Base-by-base conservation (phyloP, 2,797 vertebrate species). In the Mycteria americana region DNA sequence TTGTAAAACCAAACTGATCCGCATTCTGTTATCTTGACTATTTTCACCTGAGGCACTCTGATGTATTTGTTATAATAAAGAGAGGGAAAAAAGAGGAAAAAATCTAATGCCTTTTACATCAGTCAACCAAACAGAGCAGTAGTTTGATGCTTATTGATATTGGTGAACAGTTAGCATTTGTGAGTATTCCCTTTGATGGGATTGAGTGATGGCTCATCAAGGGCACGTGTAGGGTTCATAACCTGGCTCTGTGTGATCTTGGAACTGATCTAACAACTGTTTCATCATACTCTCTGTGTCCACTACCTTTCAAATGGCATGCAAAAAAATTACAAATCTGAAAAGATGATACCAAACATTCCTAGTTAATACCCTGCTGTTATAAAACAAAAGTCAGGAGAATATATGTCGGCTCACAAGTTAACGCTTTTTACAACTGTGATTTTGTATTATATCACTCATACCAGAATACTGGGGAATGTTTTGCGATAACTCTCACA, bases 1-100 rank as follows among this genome's bases (percentile, higher is more conserved):
- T 57, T 79, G 69, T 82, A 93, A 92, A 97, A 88, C 70, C 67
- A 79, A 95, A 86, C n/a, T 30, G 21, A 88, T 90, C 67, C 10
- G 1, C 65, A 82, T 88, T 94, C 45, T 88, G 39, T 80, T 91
- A n/a, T 67, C 43, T 12, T 63, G 57, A 60, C 74, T 73, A 85
- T 62, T 91, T 91, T 76, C 65, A 91, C 46, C 65, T 60, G 39
- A 81, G 69, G 43, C 19, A 69, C 28, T 75, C 54, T 62, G 24
- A 51, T 69, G 10, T 9, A 48, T 92, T 91, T 81, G 24, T 69
- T 88, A 56, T 43, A 89, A 86, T 46, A 92, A 82, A 67, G 12
- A 60, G 10, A 5, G 9, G 4, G 4, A 1, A 15, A 54, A 53
- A 28, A 4, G 3, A 46, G 24, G 13, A 0, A 7, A 35, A 30